phyloP scores from a whole-genome alignment of 1,140 invertebrate species.

The Drosophila orosa region DNA sequence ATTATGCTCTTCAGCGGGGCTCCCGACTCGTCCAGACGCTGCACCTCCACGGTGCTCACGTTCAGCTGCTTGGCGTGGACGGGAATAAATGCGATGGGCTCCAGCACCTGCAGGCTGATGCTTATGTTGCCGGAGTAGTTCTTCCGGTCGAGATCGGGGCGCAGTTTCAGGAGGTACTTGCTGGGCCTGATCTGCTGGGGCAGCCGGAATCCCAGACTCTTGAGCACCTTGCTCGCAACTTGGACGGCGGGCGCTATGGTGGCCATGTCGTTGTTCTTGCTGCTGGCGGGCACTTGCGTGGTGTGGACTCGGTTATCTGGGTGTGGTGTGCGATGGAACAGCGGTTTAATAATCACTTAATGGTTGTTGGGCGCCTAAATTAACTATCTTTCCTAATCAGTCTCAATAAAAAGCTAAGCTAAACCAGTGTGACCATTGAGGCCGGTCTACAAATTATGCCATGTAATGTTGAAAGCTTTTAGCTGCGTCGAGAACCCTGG shows the following conservation, averaged over 20 bases:
- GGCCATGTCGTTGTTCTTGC: slow-evolving; percentile 47
- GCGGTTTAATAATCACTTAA: slow-evolving; percentile 18
- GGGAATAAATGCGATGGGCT: slow-evolving; percentile 87
- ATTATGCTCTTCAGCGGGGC: slow-evolving; percentile 45
- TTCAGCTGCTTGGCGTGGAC: slow-evolving; percentile 88
- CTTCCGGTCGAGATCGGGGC: slow-evolving; percentile 89
- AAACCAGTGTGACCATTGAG: slow-evolving; percentile 6
- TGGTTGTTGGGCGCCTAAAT: background rate
- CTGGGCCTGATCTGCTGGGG: slow-evolving; percentile 88
- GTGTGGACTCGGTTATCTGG: slow-evolving; percentile 56
- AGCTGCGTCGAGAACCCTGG: background rate
- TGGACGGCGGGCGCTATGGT: slow-evolving; percentile 61
- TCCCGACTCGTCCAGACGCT: slow-evolving; percentile 60
- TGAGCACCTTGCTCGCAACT: slow-evolving; percentile 63
- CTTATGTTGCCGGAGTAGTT: slow-evolving; percentile 89
- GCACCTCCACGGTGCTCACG: slow-evolving; percentile 64
- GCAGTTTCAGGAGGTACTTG: slow-evolving; percentile 90
- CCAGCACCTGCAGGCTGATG: slow-evolving; percentile 88
- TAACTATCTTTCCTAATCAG: slow-evolving; percentile 19
- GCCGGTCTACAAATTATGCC: background rate
- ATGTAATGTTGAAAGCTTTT: background rate
- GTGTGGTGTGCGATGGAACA: slow-evolving; percentile 2
- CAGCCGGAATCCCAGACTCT: slow-evolving; percentile 86
- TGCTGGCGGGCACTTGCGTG: slow-evolving; percentile 61
- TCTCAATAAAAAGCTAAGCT: slow-evolving; percentile 20